A percentile compares a stretch with the other conserved stretches of the same genome.
These are phyloP conservation scores for Caenorhabditis inopinata DNA, from an alignment of 1,140 invertebrate genomes.

Conservation along the genomic window DNA sequence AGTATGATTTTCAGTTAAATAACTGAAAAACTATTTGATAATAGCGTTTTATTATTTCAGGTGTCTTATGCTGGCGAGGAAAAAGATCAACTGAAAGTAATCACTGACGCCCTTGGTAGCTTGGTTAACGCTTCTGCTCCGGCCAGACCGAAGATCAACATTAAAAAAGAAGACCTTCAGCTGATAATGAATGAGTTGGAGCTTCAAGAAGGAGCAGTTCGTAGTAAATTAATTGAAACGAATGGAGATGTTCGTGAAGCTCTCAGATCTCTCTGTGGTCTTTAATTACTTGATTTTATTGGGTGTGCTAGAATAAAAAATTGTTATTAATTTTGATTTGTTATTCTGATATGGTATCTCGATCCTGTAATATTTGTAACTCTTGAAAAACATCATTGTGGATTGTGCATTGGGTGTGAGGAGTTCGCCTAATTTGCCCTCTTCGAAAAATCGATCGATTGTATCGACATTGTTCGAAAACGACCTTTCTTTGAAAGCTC, in stretches of 20 bases:
- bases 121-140: constrained; percentile 5
- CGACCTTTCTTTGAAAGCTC: no score
- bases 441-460: no score
- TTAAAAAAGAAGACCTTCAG: constrained; percentile 39
- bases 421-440: no score
- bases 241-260: not conserved
- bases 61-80: constrained; percentile 20
- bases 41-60: not conserved
- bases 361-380: no score
- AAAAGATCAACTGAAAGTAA: constrained; percentile 34
- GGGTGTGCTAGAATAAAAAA: not conserved
- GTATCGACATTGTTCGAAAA: no score
- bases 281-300: not conserved
- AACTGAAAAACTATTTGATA: not conserved
- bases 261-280: constrained; percentile 11
- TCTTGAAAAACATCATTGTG: no score
- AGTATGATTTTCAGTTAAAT: not conserved
- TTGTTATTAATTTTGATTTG: not conserved
- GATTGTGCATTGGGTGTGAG: no score
- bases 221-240: not conserved
- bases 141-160: constrained; percentile 1
- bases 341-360: no score
- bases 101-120: constrained; percentile 30
- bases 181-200: constrained; percentile 41
- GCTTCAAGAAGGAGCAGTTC: not conserved